A percentile compares a stretch with the other conserved stretches of the same genome.
phyloP scores from a whole-genome alignment of 2,113 vertebrate species.

The Engystomops pustulosus region DNA sequence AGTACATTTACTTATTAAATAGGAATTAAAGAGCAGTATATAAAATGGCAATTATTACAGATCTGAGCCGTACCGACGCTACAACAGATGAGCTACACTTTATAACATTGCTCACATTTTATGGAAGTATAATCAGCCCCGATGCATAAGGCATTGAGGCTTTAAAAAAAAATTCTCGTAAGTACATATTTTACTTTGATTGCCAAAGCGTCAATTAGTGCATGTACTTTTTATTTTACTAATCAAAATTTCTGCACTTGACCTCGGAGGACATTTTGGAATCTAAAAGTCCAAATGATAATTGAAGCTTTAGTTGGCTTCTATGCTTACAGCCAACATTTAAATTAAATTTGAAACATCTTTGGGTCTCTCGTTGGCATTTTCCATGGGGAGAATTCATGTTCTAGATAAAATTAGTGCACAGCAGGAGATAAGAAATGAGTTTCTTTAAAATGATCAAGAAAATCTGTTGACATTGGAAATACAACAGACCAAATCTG shows the following conservation, averaged over 20 bases:
- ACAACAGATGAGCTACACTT: not conserved
- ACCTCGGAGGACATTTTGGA: conserved; percentile 23
- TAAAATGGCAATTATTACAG: conserved; percentile 46
- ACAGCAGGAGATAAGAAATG: not conserved
- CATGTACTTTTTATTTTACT: conserved; percentile 5
- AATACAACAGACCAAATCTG: not conserved
- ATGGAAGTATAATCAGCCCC: not conserved
- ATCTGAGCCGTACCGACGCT: not conserved
- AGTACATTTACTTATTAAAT: conserved; percentile 28
- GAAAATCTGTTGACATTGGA: not conserved
- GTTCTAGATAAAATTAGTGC: conserved; percentile 22
- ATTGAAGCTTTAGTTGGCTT: conserved; percentile 15
- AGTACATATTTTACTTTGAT: conserved; percentile 15
- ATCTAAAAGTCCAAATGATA: conserved; percentile 1
- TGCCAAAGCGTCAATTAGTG: not conserved
- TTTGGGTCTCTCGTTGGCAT: not conserved
- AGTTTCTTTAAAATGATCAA: not conserved
- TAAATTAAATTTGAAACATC: conserved; percentile 20
- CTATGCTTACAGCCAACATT: conserved; percentile 28
- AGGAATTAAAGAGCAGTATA: conserved; percentile 11
- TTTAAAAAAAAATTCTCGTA: not conserved
- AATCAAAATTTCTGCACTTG: conserved; percentile 24
- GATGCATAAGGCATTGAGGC: conserved; percentile 2
- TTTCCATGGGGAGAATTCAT: not conserved
- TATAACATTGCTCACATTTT: conserved; percentile 1